Evolutionary conservation across 2,797 vertebrate species (phyloP), one percentile per base, ranked within the genome.

Genomic region (Spatula clypeata): DNA sequence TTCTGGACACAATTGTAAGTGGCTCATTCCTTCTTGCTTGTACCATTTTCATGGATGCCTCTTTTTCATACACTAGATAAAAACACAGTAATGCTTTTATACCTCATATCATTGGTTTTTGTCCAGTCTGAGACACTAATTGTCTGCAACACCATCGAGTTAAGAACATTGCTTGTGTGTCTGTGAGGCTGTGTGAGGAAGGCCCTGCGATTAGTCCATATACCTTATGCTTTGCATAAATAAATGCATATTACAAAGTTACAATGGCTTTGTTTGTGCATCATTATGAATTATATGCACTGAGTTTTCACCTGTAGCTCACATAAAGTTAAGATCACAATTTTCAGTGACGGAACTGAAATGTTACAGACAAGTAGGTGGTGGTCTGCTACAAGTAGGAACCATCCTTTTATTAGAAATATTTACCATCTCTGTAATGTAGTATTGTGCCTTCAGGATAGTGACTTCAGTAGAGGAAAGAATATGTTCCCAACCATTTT

Each of bases 1-100:
- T 7, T 4, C 14, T 27, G 32, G 53, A 11, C 13, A 18, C 24
- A 24, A 29, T 29, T 0, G 0, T 51, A 75, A 69, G 7, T 23
- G 84, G 60, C 24, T 76, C 11, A 11, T 81, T 88, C 26, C 45
- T n/a, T 29, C 57, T 57, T 61, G 66, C 27, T 54, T n/a, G n/a
- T 29, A 53, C 7, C 24, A 4, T 40, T 92, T 79, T 77, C 66
- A 45, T 20, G 15, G 19, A 34, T 18, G 19, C 38, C 34, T 44
- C 0, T 76, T 88, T 84, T 79, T 65, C 58, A 24, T 45, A 19
- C 10, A 38, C 10, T 54, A 27, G 26, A 44, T 40, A 61, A 34
- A 58, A 67, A 31, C 3, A 42, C 8, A 69, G 32, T 44, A 64
- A 21, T 31, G 53, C 24, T 76, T 49, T 87, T 44, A 40, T 4